A percentile compares a stretch with the other conserved stretches of the same genome.
Evolutionary conservation across 2,888 invertebrate species (phyloP).

Genomic region (Sminthurides aquaticus): DNA sequence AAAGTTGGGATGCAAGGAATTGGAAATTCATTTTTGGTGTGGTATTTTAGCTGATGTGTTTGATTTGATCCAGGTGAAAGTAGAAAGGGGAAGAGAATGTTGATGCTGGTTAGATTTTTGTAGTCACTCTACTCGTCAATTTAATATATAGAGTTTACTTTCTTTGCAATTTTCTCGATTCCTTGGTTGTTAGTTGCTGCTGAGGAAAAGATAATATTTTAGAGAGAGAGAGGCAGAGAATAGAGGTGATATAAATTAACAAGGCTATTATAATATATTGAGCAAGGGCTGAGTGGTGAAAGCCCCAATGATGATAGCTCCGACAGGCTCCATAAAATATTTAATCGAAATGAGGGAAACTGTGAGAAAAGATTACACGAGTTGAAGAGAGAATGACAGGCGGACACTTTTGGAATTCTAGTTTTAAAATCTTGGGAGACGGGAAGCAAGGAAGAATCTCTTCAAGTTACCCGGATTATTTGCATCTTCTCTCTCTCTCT

Average conservation of each 20-base stretch:
- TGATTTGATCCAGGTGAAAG: no score
- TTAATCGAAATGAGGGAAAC: conserved; percentile 4
- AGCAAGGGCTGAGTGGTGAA: conserved; percentile 15
- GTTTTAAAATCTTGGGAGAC: background rate
- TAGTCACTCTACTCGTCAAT: no score
- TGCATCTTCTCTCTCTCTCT: background rate
- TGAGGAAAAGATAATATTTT: no score
- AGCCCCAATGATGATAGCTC: conserved; percentile 21
- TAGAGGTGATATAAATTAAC: conserved; percentile 22
- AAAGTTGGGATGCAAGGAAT: no score
- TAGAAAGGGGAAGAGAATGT: no score
- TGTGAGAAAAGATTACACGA: background rate
- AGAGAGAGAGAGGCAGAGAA: no score
- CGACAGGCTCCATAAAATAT: conserved; percentile 20
- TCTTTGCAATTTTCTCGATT: no score
- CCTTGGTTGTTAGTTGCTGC: no score
- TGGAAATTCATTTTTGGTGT: no score
- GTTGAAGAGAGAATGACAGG: background rate
- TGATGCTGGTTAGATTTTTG: no score
- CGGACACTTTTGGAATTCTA: background rate
- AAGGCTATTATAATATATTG: conserved; percentile 24
- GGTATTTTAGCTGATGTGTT: no score
- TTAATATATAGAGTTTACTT: no score
- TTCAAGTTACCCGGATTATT: background rate
- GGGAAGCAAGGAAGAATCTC: background rate